phyloP scores from a whole-genome alignment of 30 jellyfish, hydroid and myxozoan species.

The Pseudorhiza aurosa region DNA sequence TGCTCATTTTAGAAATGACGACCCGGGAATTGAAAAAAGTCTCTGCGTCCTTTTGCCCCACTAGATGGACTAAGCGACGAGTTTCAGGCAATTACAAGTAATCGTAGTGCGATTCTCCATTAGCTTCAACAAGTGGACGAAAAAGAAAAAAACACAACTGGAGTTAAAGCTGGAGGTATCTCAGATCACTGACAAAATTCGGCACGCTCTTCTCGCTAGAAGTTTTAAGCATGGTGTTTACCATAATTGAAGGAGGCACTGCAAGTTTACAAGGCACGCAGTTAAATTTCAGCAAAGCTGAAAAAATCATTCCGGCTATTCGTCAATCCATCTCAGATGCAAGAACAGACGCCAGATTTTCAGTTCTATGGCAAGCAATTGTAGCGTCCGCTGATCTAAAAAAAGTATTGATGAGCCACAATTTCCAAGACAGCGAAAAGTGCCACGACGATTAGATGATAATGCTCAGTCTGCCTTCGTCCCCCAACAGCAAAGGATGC shows the following conservation, averaged over 20 bases:
- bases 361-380: no score
- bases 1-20: conserved; percentile 14
- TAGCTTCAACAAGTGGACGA: conserved; percentile 65
- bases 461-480: not conserved
- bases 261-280: conserved; percentile 56
- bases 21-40: conserved; percentile 33
- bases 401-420: no score
- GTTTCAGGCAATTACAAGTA: conserved; percentile 65
- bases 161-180: conserved; percentile 61
- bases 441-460: no score
- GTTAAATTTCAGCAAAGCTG: conserved; percentile 44
- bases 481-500: no score
- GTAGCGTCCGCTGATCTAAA: no score
- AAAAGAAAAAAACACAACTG: conserved; percentile 39
- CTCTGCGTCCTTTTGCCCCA: conserved; percentile 45
- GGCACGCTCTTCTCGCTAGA: conserved; percentile 33
- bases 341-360: conserved; percentile 43
- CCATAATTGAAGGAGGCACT: conserved; percentile 68
- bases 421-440: no score
- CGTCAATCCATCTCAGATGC: conserved; percentile 31
- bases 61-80: conserved; percentile 47
- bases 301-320: conserved; percentile 1
- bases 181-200: no score
- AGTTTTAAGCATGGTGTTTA: conserved; percentile 49
- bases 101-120: conserved; percentile 26